These are phyloP conservation scores for Drosophila antonietae DNA, from an alignment of 2,888 invertebrate genomes.

Conservation along the genomic window DNA sequence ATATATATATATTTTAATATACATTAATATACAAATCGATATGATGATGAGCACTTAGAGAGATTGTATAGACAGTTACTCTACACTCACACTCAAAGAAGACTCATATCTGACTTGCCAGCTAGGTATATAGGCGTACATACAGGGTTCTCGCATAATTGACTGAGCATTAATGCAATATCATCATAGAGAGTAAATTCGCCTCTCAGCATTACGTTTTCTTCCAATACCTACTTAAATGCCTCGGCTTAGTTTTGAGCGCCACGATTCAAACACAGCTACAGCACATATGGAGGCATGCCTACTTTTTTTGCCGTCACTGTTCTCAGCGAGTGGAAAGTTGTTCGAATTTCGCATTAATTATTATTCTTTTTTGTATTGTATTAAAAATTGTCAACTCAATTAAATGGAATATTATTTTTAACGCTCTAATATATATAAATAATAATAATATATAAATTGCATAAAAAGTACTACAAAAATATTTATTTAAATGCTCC, in stretches of 20 bases:
- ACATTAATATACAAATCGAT: no score
- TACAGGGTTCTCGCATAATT: no score
- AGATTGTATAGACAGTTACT: no score
- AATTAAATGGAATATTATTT: not conserved
- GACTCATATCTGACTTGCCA: no score
- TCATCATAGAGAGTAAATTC: not conserved
- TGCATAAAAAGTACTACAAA: not conserved
- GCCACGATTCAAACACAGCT: not conserved
- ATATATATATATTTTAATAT: no score
- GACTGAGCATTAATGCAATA: no score
- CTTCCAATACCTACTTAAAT: not conserved
- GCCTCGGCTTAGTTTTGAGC: not conserved
- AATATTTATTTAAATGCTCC: not conserved
- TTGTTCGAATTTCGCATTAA: no score
- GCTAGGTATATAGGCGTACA: no score
- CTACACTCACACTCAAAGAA: no score
- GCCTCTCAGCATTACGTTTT: not conserved
- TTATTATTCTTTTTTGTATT: no score
- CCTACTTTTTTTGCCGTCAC: not conserved
- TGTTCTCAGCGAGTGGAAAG: not conserved
- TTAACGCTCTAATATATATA: no score
- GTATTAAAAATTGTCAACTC: not conserved
- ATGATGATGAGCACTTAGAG: no score
- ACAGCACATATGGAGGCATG: not conserved
- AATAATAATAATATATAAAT: not conserved